A percentile compares a stretch with the other conserved stretches of the same genome.
Evolutionary conservation across 92 coral and sea anemone genomes (phyloP).

Genomic region (Zoanthus sociatus): DNA sequence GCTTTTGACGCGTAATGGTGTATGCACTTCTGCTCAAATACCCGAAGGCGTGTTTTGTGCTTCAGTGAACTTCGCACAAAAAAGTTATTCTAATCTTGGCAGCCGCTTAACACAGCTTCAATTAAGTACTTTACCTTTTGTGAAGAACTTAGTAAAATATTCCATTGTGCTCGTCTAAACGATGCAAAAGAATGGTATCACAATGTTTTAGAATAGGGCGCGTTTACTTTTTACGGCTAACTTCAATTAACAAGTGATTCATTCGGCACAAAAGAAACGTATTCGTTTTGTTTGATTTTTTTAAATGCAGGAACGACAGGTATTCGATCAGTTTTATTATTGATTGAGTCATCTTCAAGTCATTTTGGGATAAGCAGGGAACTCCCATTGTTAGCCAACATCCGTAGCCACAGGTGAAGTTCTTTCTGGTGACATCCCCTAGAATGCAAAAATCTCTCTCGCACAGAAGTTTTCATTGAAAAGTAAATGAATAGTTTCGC

Average conservation of each 20-base stretch:
- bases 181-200: slow-evolving; percentile 25
- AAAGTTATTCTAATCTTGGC: slow-evolving; percentile 32
- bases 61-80: slow-evolving; percentile 31
- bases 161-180: slow-evolving; percentile 30
- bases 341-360: slow-evolving; percentile 12
- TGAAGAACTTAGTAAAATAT: not conserved
- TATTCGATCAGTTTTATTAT: not conserved
- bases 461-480: no score
- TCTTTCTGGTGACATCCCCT: not conserved
- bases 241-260: slow-evolving; percentile 20
- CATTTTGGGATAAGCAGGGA: slow-evolving; percentile 4
- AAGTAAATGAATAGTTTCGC: no score
- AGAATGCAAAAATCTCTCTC: not conserved
- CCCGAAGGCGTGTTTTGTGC: slow-evolving; percentile 41
- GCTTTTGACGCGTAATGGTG: slow-evolving; percentile 11
- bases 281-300: not conserved
- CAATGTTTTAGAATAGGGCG: slow-evolving; percentile 20
- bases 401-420: slow-evolving; percentile 38
- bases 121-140: slow-evolving; percentile 48
- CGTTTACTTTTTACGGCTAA: slow-evolving; percentile 39
- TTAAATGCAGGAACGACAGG: slow-evolving; percentile 22
- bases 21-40: slow-evolving; percentile 25
- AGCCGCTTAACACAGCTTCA: slow-evolving; percentile 2
- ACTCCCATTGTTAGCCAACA: not conserved
- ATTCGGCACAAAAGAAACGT: slow-evolving; percentile 11